Evolutionary conservation across 2,113 vertebrate species (phyloP).

Genomic region (Symphodus melops): DNA sequence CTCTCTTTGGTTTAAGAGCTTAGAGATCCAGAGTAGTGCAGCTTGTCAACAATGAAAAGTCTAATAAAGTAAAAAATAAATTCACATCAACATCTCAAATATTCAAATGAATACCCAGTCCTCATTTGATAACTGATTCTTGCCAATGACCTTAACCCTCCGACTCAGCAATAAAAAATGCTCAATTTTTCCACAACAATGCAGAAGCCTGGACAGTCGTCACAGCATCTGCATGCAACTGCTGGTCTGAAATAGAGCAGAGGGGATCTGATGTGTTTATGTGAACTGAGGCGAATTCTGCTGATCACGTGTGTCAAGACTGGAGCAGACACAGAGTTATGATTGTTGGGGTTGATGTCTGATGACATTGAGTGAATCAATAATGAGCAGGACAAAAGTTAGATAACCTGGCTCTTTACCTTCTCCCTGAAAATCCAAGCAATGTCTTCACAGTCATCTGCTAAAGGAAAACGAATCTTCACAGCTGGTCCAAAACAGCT

Average conservation of each 20-base stretch:
- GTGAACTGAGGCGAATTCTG: slow-evolving; percentile 8
- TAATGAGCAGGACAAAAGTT: slow-evolving; percentile 41
- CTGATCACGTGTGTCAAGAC: slow-evolving; percentile 43
- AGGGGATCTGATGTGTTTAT: slow-evolving; percentile 16
- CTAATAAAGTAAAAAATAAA: too few species aligned
- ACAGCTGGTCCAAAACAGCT: slow-evolving; percentile 44
- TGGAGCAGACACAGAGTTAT: slow-evolving; percentile 46
- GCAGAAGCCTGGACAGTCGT: neutral
- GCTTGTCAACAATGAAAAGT: too few species aligned
- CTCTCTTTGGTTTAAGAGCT: too few species aligned
- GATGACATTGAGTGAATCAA: slow-evolving; percentile 57
- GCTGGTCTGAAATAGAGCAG: neutral
- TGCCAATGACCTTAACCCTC: neutral
- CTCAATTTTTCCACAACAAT: slow-evolving; percentile 6
- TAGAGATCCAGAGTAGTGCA: too few species aligned
- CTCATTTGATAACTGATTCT: neutral
- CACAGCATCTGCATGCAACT: slow-evolving; percentile 21
- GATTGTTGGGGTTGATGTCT: slow-evolving; percentile 47
- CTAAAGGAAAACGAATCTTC: slow-evolving; percentile 14
- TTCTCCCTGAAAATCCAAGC: slow-evolving; percentile 17
- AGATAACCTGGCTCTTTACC: slow-evolving; percentile 42
- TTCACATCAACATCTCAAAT: too few species aligned
- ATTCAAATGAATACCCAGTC: neutral
- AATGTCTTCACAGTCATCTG: slow-evolving; percentile 20
- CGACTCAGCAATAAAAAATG: neutral